Base-by-base conservation (phyloP, 2,797 vertebrate species). In the Sebastiscus albofasciatus region DNA sequence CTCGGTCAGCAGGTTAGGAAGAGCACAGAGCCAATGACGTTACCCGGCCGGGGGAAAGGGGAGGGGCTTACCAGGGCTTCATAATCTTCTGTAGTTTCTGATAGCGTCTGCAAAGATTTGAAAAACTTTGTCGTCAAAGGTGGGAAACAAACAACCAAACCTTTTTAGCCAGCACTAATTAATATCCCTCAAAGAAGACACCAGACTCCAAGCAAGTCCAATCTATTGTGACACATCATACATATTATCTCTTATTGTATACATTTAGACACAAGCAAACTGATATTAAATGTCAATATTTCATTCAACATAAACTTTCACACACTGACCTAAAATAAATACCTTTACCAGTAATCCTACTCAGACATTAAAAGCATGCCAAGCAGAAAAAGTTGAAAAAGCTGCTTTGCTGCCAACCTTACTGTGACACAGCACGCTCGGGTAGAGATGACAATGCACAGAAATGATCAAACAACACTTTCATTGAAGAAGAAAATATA, bases 21-120 rank as follows among this genome's bases (percentile, higher is more conserved):
- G 85, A 92, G 93, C 89, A 96, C 89, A 91, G 93, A 95, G 93
- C 89, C 94, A 90, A 91, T 91, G 92, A 93, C 64, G 87, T 91
- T 91, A 94, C 92, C 94, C 94, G 72, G 91, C 86, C n/a, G 76
- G 72, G 79, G 87, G 88, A 62, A 22, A 66, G 70, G 89, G 84
- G 81, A 36, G 87, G 85, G 82, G 95, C 99, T 99, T 99, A 99
- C 99, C 99, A 99, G 92, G 98, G 98, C 95, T 99, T 99, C 99
- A 99, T 99, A 93, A 99, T 99, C 98, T 99, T 99, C 97, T 99
- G 99, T 88, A 99, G 95, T 96, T 99, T 99, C 97, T 99, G 98
- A 97, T 99, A 99, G 70, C 97, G 97, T 92, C 99, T 99, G 97
- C 82, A 98, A 99, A 97, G 96, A 98, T 97, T 96, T 87, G 93